Evolutionary conservation across 2,888 invertebrate genomes (phyloP).

Genomic region (Ichneumoninae sp.): DNA sequence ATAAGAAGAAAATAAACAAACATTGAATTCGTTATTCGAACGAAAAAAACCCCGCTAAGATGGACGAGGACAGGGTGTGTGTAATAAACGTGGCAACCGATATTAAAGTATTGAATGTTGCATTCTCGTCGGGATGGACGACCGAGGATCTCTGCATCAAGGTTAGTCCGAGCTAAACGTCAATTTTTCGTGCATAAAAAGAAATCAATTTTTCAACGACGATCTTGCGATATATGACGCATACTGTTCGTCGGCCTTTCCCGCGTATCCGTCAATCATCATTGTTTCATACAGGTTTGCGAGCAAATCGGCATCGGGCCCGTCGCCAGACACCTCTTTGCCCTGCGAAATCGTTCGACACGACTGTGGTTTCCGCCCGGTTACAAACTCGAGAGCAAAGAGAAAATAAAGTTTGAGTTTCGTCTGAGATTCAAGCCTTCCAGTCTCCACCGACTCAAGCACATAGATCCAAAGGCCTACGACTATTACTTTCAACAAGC

Average conservation of each 20-base stretch:
- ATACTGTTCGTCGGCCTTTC: background rate
- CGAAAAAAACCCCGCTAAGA: constrained; percentile 57
- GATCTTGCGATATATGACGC: background rate
- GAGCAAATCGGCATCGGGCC: constrained; percentile 91
- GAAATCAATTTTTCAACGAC: background rate
- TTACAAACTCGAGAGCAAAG: constrained; percentile 84
- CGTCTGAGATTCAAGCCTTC: constrained; percentile 93
- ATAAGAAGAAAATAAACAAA: constrained; percentile 35
- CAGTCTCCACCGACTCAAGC: constrained; percentile 87
- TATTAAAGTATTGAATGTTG: constrained; percentile 75
- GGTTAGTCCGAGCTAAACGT: constrained; percentile 68
- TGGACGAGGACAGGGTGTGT: constrained; percentile 78
- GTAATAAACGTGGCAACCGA: constrained; percentile 77
- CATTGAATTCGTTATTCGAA: constrained; percentile 2
- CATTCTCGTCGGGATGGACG: constrained; percentile 74
- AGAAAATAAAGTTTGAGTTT: constrained; percentile 88
- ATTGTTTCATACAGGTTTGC: constrained; percentile 85
- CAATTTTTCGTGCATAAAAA: background rate
- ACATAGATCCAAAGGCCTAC: constrained; percentile 90
- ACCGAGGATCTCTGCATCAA: constrained; percentile 81
- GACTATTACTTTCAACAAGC: constrained; percentile 95
- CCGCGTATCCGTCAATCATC: background rate
- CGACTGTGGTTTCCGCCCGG: constrained; percentile 90
- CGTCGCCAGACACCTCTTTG: constrained; percentile 91
- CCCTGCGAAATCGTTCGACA: constrained; percentile 88